A percentile compares a stretch with the other conserved stretches of the same genome.
These are phyloP conservation scores for Dolomedes plantarius DNA, from an alignment of 2,888 invertebrate species.

Conservation along the genomic window DNA sequence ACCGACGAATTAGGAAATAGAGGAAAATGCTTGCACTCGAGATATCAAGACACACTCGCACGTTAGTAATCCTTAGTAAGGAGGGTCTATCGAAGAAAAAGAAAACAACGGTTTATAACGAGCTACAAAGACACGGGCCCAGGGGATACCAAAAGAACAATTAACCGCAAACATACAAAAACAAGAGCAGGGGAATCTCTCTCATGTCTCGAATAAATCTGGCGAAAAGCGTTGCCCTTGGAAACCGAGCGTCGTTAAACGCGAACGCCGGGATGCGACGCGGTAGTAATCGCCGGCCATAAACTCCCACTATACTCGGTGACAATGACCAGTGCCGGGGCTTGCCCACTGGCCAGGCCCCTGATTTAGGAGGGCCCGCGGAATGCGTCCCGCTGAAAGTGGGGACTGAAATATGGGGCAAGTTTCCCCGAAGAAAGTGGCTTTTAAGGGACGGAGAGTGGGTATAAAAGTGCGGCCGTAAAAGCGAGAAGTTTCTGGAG, in stretches of 20 bases:
- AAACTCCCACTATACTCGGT: conserved; percentile 14
- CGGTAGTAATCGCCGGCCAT: background rate
- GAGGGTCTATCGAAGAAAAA: no score
- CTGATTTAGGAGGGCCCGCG: conserved; percentile 33
- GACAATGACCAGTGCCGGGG: conserved; percentile 41
- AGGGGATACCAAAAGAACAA: background rate
- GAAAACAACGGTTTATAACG: no score
- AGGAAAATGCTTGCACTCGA: no score
- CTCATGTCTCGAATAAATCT: background rate
- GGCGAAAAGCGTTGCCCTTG: background rate
- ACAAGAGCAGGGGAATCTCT: background rate
- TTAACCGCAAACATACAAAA: background rate
- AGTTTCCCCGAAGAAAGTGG: background rate
- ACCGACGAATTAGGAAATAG: no score
- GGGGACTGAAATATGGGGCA: background rate
- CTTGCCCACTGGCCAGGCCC: conserved; percentile 19
- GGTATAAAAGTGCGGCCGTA: background rate
- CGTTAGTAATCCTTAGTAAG: no score
- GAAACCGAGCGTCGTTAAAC: background rate
- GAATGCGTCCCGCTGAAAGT: background rate
- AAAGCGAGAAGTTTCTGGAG: background rate
- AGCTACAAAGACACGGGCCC: no score
- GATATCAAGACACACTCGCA: no score
- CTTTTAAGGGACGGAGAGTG: background rate
- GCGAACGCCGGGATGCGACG: background rate